These are phyloP conservation scores for Galerucella nymphaeae DNA, from an alignment of 2,888 invertebrate genomes.

Conservation along the genomic window DNA sequence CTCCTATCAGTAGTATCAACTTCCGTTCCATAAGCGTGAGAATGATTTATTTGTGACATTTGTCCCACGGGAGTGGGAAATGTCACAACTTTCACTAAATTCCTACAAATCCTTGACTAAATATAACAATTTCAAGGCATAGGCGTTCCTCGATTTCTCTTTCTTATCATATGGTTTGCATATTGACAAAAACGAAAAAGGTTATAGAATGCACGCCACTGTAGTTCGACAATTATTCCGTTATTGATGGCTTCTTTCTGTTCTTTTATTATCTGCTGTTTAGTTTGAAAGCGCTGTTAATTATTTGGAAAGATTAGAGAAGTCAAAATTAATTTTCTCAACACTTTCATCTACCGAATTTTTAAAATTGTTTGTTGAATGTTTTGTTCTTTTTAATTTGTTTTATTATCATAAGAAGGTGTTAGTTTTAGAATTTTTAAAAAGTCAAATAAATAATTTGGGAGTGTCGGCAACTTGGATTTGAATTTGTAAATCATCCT, in stretches of 20 bases:
- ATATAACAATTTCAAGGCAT: conserved; percentile 37
- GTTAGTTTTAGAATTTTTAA: background rate
- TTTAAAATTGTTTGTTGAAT: conserved; percentile 17
- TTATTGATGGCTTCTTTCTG: conserved; percentile 23
- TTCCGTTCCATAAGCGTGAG: conserved; percentile 49
- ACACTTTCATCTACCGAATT: conserved; percentile 35
- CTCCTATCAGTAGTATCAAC: conserved; percentile 44
- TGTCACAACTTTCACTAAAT: conserved; percentile 48
- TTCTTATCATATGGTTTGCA: no score
- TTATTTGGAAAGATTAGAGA: conserved; percentile 33
- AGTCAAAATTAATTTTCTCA: conserved; percentile 36
- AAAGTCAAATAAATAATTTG: background rate
- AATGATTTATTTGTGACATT: conserved; percentile 51
- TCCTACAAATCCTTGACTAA: conserved; percentile 45
- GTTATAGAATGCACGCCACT: background rate
- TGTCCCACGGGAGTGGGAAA: conserved; percentile 51
- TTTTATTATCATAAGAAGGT: background rate
- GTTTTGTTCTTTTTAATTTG: conserved; percentile 12
- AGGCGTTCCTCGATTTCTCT: background rate
- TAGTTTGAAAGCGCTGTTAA: conserved; percentile 39
- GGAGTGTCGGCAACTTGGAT: no score
- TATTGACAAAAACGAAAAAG: background rate
- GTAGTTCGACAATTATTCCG: background rate
- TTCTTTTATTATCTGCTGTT: conserved; percentile 35
- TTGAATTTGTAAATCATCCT: background rate